Conservation (phyloP, 2,797 vertebrate species). For the Phalloptychus januarius region DNA sequence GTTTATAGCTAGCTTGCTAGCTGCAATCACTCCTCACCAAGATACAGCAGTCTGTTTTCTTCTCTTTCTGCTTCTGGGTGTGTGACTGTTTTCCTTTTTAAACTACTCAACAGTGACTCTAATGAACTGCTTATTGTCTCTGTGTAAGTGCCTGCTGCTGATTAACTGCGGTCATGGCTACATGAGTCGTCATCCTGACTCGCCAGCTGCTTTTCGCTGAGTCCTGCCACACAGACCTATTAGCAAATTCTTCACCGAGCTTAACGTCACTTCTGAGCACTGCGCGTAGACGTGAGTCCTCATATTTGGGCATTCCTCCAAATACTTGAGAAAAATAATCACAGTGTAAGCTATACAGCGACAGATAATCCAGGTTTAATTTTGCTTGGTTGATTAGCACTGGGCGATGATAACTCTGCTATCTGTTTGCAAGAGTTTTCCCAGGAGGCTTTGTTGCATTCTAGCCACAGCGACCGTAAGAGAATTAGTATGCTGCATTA, state of each 20-base stretch:
- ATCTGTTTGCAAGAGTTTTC: constrained; percentile 61
- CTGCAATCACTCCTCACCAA: constrained; percentile 1
- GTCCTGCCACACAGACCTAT: constrained; percentile 69
- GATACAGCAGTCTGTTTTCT: constrained; percentile 41
- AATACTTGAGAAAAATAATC: constrained; percentile 64
- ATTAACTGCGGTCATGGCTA: constrained; percentile 72
- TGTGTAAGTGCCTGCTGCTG: constrained; percentile 63
- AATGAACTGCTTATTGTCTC: constrained; percentile 73
- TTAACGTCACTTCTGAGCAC: constrained; percentile 74
- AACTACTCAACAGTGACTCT: constrained; percentile 55
- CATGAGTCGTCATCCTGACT: constrained; percentile 61
- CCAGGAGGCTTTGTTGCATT: constrained; percentile 63
- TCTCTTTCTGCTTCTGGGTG: constrained; percentile 39
- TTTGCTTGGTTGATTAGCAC: constrained; percentile 68
- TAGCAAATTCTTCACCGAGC: constrained; percentile 74
- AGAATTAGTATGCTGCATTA: constrained; percentile 51
- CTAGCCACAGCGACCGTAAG: constrained; percentile 44
- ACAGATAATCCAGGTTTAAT: constrained; percentile 78
- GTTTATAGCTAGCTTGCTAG: neutral
- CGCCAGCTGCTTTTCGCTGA: constrained; percentile 62
- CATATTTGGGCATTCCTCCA: constrained; percentile 72
- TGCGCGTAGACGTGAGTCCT: constrained; percentile 62
- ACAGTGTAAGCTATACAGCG: constrained; percentile 46
- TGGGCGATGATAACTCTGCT: constrained; percentile 50
- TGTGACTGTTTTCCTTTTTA: constrained; percentile 56